Conservation (phyloP, 2,797 vertebrate genomes). For the Platalea minor region DNA sequence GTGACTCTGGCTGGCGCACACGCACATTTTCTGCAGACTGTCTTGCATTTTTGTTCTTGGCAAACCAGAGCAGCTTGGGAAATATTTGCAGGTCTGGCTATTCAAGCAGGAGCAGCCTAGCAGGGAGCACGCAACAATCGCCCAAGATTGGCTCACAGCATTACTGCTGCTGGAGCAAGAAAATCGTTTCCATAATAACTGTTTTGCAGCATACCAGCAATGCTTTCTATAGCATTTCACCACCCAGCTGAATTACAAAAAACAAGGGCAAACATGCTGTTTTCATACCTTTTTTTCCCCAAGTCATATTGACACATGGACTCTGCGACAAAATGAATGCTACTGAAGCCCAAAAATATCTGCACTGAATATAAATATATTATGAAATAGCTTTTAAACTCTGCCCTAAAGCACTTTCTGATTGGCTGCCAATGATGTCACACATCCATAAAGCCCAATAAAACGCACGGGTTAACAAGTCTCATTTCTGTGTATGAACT, state of each 20-base stretch:
- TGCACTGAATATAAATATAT: constrained; percentile 46
- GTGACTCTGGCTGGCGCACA: background rate
- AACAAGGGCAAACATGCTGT: background rate
- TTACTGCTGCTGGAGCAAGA: background rate
- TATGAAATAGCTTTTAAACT: constrained; percentile 25
- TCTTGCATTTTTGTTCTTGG: background rate
- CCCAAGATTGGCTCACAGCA: background rate
- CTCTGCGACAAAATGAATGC: background rate
- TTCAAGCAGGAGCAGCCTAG: background rate
- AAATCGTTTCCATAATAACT: background rate
- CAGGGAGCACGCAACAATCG: background rate
- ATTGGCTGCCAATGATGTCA: constrained; percentile 10
- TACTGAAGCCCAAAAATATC: constrained; percentile 28
- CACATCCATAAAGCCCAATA: background rate
- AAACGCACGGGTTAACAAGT: background rate
- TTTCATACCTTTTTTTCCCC: background rate
- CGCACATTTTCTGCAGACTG: background rate
- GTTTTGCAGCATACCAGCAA: background rate
- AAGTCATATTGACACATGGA: background rate
- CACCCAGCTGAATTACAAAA: background rate
- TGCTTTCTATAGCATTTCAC: background rate
- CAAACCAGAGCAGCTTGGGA: background rate
- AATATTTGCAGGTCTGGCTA: background rate
- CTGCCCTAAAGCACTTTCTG: background rate
- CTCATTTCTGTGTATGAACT: background rate